These are phyloP conservation scores for Nephila pilipes DNA, from an alignment of 1,140 invertebrate species.

Conservation along the genomic window DNA sequence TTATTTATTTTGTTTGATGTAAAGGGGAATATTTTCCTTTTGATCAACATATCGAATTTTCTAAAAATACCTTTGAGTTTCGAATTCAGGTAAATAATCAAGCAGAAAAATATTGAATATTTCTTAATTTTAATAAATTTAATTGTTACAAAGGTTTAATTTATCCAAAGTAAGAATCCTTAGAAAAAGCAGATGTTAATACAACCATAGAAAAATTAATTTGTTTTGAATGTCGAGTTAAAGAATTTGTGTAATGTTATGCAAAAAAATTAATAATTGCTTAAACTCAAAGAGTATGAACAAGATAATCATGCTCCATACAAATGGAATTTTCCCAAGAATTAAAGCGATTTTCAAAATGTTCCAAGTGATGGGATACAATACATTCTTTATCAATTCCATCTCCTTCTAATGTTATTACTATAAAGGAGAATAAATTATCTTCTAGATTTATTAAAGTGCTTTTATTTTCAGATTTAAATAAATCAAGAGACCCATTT, in stretches of 20 bases:
- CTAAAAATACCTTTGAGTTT: background rate
- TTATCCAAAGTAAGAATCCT: background rate
- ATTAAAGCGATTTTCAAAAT: background rate
- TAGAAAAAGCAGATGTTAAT: background rate
- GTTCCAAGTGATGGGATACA: background rate
- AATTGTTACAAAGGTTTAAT: background rate
- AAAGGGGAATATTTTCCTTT: background rate
- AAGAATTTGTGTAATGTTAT: no score
- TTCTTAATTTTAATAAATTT: background rate
- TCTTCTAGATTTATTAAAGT: background rate
- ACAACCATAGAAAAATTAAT: background rate
- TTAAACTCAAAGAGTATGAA: background rate
- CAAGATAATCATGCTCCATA: background rate
- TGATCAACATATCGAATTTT: background rate
- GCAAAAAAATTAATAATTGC: background rate
- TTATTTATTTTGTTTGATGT: slow-evolving; percentile 35
- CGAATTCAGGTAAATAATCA: background rate
- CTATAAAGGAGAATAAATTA: slow-evolving; percentile 13
- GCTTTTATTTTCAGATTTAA: background rate
- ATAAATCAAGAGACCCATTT: background rate
- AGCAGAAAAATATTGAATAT: background rate
- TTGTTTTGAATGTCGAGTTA: background rate
- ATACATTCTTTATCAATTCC: background rate
- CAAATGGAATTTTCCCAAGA: background rate
- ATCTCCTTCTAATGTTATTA: background rate